A percentile compares a stretch with the other conserved stretches of the same genome.
These are phyloP conservation scores for Coenonympha glycerion DNA, from an alignment of 2,888 invertebrate genomes.

Conservation along the genomic window DNA sequence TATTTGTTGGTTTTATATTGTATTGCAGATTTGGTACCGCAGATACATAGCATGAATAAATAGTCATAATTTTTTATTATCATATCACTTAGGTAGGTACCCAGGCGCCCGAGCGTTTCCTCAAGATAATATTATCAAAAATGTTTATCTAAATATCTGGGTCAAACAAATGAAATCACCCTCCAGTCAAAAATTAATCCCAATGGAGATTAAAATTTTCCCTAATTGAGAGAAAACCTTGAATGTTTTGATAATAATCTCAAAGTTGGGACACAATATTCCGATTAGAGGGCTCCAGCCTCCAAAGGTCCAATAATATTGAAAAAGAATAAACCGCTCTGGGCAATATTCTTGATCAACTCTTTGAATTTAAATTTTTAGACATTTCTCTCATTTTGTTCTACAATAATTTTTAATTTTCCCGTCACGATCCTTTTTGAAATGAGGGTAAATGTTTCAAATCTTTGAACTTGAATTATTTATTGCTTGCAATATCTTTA, in stretches of 20 bases:
- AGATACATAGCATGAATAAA: too few relatives aligned
- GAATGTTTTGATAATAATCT: conserved; percentile 35
- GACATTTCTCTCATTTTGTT: conserved; percentile 40
- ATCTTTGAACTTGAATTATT: too few relatives aligned
- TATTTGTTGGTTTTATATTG: too few relatives aligned
- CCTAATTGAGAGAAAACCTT: conserved; percentile 17
- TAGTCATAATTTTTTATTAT: too few relatives aligned
- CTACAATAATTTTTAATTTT: conserved; percentile 20
- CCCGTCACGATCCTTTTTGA: conserved; percentile 7
- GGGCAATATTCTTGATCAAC: conserved; percentile 57
- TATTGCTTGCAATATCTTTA: too few relatives aligned
- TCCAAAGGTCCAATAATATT: conserved; percentile 51
- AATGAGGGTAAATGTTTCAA: not conserved
- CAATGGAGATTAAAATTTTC: conserved; percentile 2
- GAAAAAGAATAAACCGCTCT: conserved; percentile 50
- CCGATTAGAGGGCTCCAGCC: conserved; percentile 55
- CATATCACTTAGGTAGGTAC: too few relatives aligned
- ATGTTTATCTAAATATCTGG: not conserved
- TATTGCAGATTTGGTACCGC: too few relatives aligned
- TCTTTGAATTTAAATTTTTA: conserved; percentile 53
- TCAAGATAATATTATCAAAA: not conserved
- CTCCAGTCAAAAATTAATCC: not conserved
- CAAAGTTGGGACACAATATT: conserved; percentile 59
- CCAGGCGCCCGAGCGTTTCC: too few relatives aligned
- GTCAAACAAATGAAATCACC: not conserved